Conservation (phyloP, 2,113 vertebrate species). For the Serinus canaria region DNA sequence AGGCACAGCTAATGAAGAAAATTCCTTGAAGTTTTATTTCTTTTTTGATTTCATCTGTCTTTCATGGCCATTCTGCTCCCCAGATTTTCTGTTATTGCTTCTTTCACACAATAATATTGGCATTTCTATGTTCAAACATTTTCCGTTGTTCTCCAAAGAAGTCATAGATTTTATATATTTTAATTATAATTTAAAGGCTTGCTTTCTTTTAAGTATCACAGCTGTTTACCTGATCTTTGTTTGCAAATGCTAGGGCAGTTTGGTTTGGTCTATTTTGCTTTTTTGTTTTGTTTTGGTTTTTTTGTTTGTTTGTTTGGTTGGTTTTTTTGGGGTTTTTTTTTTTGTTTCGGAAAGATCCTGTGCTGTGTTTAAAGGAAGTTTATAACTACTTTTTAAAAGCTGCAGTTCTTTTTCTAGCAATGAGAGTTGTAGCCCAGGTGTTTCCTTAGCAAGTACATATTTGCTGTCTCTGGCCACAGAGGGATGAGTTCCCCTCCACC, state of each 20-base stretch:
- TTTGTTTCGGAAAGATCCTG: background rate
- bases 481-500: background rate
- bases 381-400: background rate
- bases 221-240: background rate
- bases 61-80: background rate
- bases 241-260: background rate
- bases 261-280: background rate
- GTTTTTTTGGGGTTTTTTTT: too few species aligned
- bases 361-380: background rate
- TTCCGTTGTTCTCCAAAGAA: background rate
- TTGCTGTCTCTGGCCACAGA: background rate
- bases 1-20: background rate
- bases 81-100: background rate
- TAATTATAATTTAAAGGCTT: background rate
- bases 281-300: background rate
- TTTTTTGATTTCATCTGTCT: background rate
- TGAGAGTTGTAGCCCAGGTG: background rate
- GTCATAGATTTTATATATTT: background rate
- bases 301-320: too few species aligned
- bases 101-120: background rate
- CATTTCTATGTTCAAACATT: background rate
- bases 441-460: background rate
- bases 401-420: background rate
- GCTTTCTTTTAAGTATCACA: background rate
- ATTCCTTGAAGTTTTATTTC: background rate